Base-by-base conservation (phyloP, 2,888 invertebrate species). In the Pharmacophagus antenor region DNA sequence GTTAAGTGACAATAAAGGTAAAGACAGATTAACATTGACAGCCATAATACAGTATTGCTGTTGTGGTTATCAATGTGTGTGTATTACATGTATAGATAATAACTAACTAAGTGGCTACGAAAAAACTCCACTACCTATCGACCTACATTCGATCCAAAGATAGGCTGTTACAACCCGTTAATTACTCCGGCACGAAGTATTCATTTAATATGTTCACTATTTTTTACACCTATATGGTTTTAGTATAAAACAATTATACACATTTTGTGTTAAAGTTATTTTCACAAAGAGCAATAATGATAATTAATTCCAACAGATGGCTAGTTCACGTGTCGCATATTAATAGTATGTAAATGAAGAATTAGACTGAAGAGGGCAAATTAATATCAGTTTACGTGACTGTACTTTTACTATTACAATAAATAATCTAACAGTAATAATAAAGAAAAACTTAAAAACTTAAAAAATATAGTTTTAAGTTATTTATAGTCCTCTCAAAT, bases 281-380 rank as follows among this genome's bases (percentile, higher is more conserved):
- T 27, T 27, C 2, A 46, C 18, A 12, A 21, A 10, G 6, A 22
- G 48, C 23, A 48, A 37, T 22, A 55, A 27, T 31, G n/a, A 47
- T 46, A 54, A n/a, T 27, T 6, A n/a, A 31, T 37, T 48, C 12
- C 48, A 48, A 8, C 48, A 51, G 50, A 27, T 31, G 50, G 27
- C 20, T 31, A 51, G 25, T 49, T 51, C 50, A 17, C 50, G 10
- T 15, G 27, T 31, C 37, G 50, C 50, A 51, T 51, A 31, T 21
- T 51, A 51, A 51, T 51, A n/a, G 50, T 27, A 51, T 51, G 50
- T 51, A 51, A 51, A 51, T 49, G 20, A 42, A 42, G 6, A 42
- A 17, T 17, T 42, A 17, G 2, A 23, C 20, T 46, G 46, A 10
- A 46, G 21, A 46, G 46, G 46, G 21, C 46, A 46, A 46, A 46